Base-by-base conservation (phyloP, 2,888 invertebrate species). In the Agriopis marginaria region DNA sequence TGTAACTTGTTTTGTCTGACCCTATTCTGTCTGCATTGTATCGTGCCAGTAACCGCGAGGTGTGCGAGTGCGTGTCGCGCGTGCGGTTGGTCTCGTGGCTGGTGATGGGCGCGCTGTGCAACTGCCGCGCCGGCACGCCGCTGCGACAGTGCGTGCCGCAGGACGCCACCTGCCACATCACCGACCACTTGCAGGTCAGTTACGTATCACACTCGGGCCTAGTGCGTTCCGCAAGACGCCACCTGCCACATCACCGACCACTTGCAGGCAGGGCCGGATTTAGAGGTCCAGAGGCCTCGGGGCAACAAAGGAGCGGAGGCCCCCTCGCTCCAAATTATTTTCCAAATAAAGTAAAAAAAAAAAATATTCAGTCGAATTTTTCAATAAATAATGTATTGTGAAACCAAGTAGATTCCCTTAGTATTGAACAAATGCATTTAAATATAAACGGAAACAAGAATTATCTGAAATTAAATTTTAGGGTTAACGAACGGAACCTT, bases 171-270 rank as follows among this genome's bases (percentile, higher is more conserved):
- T 98, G 98, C 84, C 98, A 99, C 90, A 97, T 99, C 84, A 99
- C 99, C 53, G 99, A 99, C 93, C 99, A 99, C 86, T 97, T 99
- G 77, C 98, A 99, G 95, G 95, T 95, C 23, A 56, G 23, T 42
- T 3, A 42, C 6, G 42, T 42, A 42, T 8, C 42, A 42, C 42
- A 42, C 42, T 42, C 42, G 42, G 7, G 7, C n/a, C n/a, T 97
- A 97, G 81, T 99, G 99, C 0, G 97, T 99, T 76, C 99, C 99
- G 6, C 97, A 99, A 85, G 99, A 99, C 91, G 98, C 98, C 58
- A 98, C 98, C 60, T 98, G 98, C 84, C 98, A 99, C 90, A 97
- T 99, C 84, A 99, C 99, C 53, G 99, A 99, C 93, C 99, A 99
- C 86, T 97, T 99, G 77, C 98, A 99, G 95, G 95, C 95, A 12